Base-by-base conservation (phyloP, 2,113 vertebrate genomes). In the Sinosuthora webbiana region DNA sequence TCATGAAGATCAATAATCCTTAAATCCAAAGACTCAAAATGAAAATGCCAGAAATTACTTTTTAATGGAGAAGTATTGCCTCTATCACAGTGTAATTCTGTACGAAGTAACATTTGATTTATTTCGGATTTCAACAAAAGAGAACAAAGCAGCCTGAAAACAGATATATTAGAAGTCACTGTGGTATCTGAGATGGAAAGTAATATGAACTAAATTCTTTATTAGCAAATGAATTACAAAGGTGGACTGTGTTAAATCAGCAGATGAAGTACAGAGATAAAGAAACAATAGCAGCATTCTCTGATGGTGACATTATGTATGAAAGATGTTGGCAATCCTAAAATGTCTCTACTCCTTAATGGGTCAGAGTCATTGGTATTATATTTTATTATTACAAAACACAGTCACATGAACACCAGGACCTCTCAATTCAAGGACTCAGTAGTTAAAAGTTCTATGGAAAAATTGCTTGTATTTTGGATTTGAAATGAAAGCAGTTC, bases 251-350 rank as follows among this genome's bases (percentile, higher is more conserved):
- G 89, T 91, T 85, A 94, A 85, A 75, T 41, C 78, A 85, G 42
- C 53, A 93, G 87, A 82, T 76, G 75, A 91, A 83, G 44, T 20
- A 57, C 2, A 57, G 62, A 95, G 94, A 95, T 91, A 79, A 68
- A 79, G 65, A 94, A 92, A 97, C 94, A 94, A 95, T 17, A 85
- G 91, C 55, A 93, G 65, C 89, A 76, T 96, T 95, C 78, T 95
- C 49, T 39, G 49, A 75, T 35, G 49, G 45, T 87, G 78, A 67
- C 70, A 83, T 52, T 89, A 71, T 5, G 35, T 45, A 85, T 28
- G 39, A 94, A 83, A 83, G 79, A 42, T 52, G 50, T 47, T 80
- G 78, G 91, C 47, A 85, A 85, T 64, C 24, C 56, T 75, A 83
- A 64, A 93, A 63, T 19, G 14, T 55, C 76, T 59, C n/a, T 69